Base-by-base conservation (phyloP, 1,140 invertebrate genomes). In the Drosophila ficusphila region DNA sequence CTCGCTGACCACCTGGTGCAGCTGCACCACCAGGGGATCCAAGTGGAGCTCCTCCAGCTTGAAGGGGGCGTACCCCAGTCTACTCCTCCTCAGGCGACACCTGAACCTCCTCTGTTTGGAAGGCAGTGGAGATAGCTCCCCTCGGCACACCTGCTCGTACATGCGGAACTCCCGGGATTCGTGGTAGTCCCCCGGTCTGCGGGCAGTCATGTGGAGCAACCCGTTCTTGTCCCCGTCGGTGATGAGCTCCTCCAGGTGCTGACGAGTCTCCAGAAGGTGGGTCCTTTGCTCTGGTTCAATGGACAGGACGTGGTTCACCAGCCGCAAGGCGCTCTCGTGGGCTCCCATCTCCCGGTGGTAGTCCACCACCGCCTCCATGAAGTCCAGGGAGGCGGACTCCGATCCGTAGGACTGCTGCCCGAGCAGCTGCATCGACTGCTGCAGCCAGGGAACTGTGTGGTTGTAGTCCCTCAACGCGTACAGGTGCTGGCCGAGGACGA, bases 381-480 rank as follows among this genome's bases (percentile, higher is more conserved):
- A 90, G 27, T 90, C 90, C 48, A 91, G 36, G 0, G 89, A 62
- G 6, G 51, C 39, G 0, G 71, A 19, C 18, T 83, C 85, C 18
- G 71, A 18, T 9, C 58, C 58, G 21, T 88, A 83, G 38, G 58
- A 67, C 34, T 88, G 67, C 8, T 64, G 14, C 0, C 33, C 71
- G 19, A 90, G 49, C 44, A 90, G 49, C 49, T 89, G 61, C 73
- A 85, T 88, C 6, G 98, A 96, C 92, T 98, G 96, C 49, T 95
- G 94, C 96, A 99, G 97, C 98, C 98, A 99, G 11, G 97, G 92
- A 1, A 97, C 94, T 0, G 98, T 90, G 90, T 99, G 98, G 85
- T 97, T 97, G 91, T 96, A 98, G 92, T 99, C 98, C n/a, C 95
- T 95, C 76, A 96, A 94, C 82, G 96, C 96, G 92, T 99, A 99